Evolutionary conservation across 1,140 invertebrate genomes (phyloP).

Genomic region (Chelonus insularis): DNA sequence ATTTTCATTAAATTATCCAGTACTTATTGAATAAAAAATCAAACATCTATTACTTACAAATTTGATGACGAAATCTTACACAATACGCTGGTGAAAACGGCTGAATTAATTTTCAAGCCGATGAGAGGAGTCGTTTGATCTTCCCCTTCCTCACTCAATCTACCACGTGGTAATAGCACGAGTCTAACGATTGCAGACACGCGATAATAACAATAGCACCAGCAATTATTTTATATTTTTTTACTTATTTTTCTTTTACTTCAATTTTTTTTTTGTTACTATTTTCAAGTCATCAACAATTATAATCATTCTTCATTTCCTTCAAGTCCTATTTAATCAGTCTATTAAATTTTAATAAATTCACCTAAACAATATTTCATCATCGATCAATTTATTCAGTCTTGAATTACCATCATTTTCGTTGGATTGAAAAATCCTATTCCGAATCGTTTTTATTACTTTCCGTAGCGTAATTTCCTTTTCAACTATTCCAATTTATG

Average conservation of each 20-base stretch:
- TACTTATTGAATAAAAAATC: neutral
- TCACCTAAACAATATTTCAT: too few species aligned
- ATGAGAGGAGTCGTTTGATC: conserved; percentile 2
- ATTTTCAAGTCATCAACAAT: too few species aligned
- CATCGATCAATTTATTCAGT: too few species aligned
- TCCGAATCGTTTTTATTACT: too few species aligned
- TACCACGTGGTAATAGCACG: conserved; percentile 18
- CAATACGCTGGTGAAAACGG: neutral
- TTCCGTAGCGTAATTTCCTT: too few species aligned
- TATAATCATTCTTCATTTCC: too few species aligned
- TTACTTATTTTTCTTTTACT: neutral
- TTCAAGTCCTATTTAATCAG: too few species aligned
- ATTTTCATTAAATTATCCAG: neutral
- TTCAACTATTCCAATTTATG: too few species aligned
- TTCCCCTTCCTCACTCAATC: conserved; percentile 8
- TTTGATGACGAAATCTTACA: neutral
- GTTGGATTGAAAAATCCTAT: too few species aligned
- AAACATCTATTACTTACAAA: neutral
- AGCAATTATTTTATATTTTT: neutral
- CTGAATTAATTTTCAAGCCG: neutral
- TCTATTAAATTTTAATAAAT: too few species aligned
- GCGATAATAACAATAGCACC: neutral
- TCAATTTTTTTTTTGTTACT: neutral
- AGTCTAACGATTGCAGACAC: neutral
- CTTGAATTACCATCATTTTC: too few species aligned